Conservation (phyloP, 1,140 invertebrate species). For the Tenebrio molitor region DNA sequence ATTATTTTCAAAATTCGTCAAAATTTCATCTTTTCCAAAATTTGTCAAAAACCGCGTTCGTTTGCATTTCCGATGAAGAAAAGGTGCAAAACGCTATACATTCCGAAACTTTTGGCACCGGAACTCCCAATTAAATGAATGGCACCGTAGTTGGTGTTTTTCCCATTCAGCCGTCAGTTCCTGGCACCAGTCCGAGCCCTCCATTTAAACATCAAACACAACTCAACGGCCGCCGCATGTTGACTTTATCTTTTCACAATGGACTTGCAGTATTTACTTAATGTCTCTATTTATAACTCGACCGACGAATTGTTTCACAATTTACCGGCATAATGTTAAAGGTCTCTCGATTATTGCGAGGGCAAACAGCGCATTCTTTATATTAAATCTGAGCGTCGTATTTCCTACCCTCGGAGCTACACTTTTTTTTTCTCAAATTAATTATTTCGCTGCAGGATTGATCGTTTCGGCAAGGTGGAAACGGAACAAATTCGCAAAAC, state of each 20-base stretch:
- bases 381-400: not conserved
- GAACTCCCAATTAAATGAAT: no score
- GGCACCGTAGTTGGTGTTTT: no score
- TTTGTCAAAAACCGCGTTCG: no score
- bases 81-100: no score
- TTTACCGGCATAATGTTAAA: conserved; percentile 6
- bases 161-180: no score
- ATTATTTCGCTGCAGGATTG: conserved; percentile 12
- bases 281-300: conserved; percentile 32
- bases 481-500: conserved; percentile 21
- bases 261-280: conserved; percentile 18
- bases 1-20: no score
- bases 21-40: no score
- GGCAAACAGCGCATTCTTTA: not conserved
- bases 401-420: not conserved
- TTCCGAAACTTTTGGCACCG: no score
- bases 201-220: conserved; percentile 36
- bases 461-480: no score
- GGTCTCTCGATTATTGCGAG: conserved; percentile 1
- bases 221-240: not conserved
- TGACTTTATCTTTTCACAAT: conserved; percentile 37
- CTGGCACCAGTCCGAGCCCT: no score
- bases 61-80: no score
- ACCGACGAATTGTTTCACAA: conserved; percentile 9
- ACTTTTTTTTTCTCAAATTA: not conserved